These are phyloP conservation scores for Noctua janthe DNA, from an alignment of 2,888 invertebrate species.

Conservation along the genomic window DNA sequence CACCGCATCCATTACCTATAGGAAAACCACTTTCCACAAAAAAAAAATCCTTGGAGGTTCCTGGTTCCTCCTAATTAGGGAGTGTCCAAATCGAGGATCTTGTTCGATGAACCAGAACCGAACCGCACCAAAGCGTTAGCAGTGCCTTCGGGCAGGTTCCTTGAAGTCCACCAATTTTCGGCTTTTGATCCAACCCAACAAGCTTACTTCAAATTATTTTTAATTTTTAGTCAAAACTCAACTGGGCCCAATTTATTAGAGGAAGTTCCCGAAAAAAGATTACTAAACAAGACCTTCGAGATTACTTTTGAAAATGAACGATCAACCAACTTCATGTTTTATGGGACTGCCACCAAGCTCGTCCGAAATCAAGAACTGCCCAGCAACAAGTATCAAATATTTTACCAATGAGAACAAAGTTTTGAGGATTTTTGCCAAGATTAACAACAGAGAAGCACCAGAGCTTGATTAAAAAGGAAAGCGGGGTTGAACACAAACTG, in stretches of 20 bases:
- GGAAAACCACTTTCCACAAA: not conserved
- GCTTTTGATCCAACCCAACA: not conserved
- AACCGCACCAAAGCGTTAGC: not conserved
- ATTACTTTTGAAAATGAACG: conserved; percentile 7
- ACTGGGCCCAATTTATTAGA: not conserved
- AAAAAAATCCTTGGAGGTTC: not conserved
- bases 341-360: not conserved
- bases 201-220: not conserved
- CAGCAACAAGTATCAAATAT: conserved; percentile 48
- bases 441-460: conserved; percentile 26
- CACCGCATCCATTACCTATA: no score
- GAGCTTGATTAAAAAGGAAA: conserved; percentile 61
- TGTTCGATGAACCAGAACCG: not conserved
- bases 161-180: not conserved
- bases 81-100: not conserved
- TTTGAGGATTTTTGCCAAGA: conserved; percentile 43
- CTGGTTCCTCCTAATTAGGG: not conserved
- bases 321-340: conserved; percentile 8
- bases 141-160: not conserved
- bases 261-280: not conserved
- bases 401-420: conserved; percentile 31
- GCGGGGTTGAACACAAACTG: conserved; percentile 61
- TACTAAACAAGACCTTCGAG: no score
- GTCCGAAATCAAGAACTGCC: conserved; percentile 18
- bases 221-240: not conserved